Evolutionary conservation across 2,797 vertebrate species (phyloP), one percentile per base, ranked within the genome.

Genomic region (Merluccius polli): DNA sequence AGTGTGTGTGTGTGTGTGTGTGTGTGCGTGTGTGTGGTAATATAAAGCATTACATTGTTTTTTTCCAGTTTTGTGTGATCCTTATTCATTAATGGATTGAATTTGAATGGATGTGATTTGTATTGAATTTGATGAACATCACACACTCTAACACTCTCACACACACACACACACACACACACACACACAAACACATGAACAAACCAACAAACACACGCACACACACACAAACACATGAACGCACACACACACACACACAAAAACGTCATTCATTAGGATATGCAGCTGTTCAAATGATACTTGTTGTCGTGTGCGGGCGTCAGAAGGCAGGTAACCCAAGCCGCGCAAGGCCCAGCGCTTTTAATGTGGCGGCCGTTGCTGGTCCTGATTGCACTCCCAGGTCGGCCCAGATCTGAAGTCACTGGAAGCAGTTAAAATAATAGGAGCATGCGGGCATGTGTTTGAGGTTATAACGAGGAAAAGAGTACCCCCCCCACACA

Each of bases 371-470:
- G 90, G 79, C 91, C 91, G 84, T 90, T 93, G 92, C 88, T 88
- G 91, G 91, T 91, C 89, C 86, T 95, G 95, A 96, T 94, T 95
- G 94, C 92, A 88, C 94, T 94, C 92, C 85, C 92, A 94, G 94
- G 94, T 95, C 92, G 90, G 91, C 87, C 81, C 76, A 92, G 93
- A 95, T 94, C 93, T 94, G 92, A 94, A 93, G 93, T 93, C 93
- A 93, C 95, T 96, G 95, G 95, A 96, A 96, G 93, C 93, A 95
- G 95, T 97, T 96, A 95, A 95, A 95, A 93, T 94, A 94, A 94
- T 94, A 94, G 88, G 93, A 94, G 90, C 87, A 65, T 65, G 59
- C 92, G 87, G 91, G 84, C 91, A 95, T 94, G 87, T 93, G 91
- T 92, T 91, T 89, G 83, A 88, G 89, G 88, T 93, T 92, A 92